Percentiles rank a stretch among this genome's conserved stretches.
These are phyloP conservation scores for Urocolius indicus DNA, from an alignment of 2,113 vertebrate species.

Conservation along the genomic window DNA sequence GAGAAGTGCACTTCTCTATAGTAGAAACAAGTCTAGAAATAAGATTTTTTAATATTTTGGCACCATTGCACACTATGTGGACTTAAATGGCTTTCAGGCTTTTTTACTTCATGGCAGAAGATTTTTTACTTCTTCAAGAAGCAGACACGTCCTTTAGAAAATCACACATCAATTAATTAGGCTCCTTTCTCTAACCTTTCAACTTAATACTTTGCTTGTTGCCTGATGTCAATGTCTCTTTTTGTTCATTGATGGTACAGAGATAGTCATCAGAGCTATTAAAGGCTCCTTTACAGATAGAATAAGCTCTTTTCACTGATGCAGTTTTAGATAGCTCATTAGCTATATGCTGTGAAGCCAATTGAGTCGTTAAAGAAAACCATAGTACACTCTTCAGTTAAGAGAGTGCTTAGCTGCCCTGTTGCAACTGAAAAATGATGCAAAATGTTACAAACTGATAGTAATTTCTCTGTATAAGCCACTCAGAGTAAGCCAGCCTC, in stretches of 20 bases:
- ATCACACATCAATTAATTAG: neutral
- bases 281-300: neutral
- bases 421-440: neutral
- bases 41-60: neutral
- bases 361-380: slow-evolving; percentile 17
- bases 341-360: slow-evolving; percentile 9
- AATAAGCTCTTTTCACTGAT: slow-evolving; percentile 3
- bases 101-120: neutral
- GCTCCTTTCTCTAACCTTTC: neutral
- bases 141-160: neutral
- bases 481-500: neutral
- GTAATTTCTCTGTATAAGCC: neutral
- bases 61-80: neutral
- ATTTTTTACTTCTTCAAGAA: neutral
- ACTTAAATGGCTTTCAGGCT: neutral
- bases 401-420: neutral
- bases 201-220: neutral
- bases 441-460: neutral
- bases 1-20: neutral
- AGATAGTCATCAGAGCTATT: slow-evolving; percentile 28
- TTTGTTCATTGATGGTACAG: neutral
- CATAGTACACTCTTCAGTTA: neutral
- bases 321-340: slow-evolving; percentile 42
- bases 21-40: neutral
- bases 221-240: neutral